Conservation (phyloP, 2,113 vertebrate genomes). For the Lepisosteus oculatus region DNA sequence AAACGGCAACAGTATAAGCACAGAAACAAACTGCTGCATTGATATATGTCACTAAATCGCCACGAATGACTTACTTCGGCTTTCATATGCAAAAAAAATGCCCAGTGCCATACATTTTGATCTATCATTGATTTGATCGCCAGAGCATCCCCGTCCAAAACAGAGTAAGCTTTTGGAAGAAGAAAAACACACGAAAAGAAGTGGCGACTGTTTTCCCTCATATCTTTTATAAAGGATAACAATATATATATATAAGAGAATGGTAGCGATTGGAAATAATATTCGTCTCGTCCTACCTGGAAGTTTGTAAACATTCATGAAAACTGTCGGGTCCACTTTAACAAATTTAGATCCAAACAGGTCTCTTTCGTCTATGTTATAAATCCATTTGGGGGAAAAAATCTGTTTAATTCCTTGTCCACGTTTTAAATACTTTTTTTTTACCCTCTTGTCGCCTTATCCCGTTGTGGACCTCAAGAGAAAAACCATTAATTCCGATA, state of each 20-base stretch:
- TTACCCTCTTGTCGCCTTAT: slow-evolving; percentile 28
- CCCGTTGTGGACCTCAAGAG: slow-evolving; percentile 42
- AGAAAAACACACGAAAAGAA: too few relatives aligned
- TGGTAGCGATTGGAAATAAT: too few relatives aligned
- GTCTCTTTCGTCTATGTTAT: slow-evolving; percentile 42
- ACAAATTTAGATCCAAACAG: slow-evolving; percentile 29
- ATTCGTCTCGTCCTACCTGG: not conserved
- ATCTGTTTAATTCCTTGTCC: slow-evolving; percentile 1
- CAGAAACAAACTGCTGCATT: too few relatives aligned
- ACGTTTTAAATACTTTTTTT: slow-evolving; percentile 34
- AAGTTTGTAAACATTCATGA: slow-evolving; percentile 47
- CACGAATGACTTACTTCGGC: too few relatives aligned
- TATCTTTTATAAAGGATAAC: too few relatives aligned
- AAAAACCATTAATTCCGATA: slow-evolving; percentile 39
- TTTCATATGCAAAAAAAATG: too few relatives aligned
- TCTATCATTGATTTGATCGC: not conserved
- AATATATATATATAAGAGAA: too few relatives aligned
- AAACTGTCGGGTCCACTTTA: slow-evolving; percentile 20
- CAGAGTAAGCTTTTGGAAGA: not conserved
- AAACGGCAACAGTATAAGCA: too few relatives aligned
- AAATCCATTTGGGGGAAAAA: slow-evolving; percentile 56
- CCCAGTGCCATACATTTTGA: too few relatives aligned
- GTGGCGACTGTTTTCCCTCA: too few relatives aligned
- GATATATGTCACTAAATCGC: too few relatives aligned
- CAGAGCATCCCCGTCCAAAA: too few relatives aligned